These are phyloP conservation scores for Onychostoma macrolepis DNA, from an alignment of 2,113 vertebrate genomes.

Conservation along the genomic window DNA sequence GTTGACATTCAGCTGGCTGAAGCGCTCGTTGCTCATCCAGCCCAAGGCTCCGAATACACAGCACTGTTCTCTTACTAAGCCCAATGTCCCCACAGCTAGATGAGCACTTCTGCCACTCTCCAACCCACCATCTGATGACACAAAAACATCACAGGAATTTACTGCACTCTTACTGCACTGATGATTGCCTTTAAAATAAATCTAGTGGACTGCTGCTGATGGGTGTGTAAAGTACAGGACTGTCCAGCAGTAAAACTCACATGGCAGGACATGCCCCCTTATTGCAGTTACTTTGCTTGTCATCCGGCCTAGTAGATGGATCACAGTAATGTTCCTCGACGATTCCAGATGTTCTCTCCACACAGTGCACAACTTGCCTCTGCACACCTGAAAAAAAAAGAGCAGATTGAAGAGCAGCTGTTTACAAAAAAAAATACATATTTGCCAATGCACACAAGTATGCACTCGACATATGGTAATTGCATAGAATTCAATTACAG, in stretches of 20 bases:
- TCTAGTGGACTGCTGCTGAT: background rate
- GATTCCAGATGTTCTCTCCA: slow-evolving; percentile 81
- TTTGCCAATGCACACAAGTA: background rate
- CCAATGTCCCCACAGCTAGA: slow-evolving; percentile 80
- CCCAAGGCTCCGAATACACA: slow-evolving; percentile 86
- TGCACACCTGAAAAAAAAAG: slow-evolving; percentile 80
- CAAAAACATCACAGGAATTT: background rate
- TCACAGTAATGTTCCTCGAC: slow-evolving; percentile 87
- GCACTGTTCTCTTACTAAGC: slow-evolving; percentile 78
- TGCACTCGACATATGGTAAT: background rate
- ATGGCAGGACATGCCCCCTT: slow-evolving; percentile 86
- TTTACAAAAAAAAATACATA: background rate
- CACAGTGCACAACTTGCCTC: slow-evolving; percentile 83
- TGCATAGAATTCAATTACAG: background rate
- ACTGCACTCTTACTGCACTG: background rate
- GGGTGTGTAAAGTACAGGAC: background rate
- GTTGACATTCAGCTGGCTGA: slow-evolving; percentile 74
- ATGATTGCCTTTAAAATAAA: slow-evolving; percentile 11
- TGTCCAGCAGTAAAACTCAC: slow-evolving; percentile 67
- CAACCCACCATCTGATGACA: slow-evolving; percentile 88
- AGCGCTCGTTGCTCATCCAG: slow-evolving; percentile 86
- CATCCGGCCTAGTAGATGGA: slow-evolving; percentile 76
- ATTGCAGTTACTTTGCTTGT: slow-evolving; percentile 81
- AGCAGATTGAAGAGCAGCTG: background rate
- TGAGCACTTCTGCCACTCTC: slow-evolving; percentile 90